Evolutionary conservation across 2,113 vertebrate species (phyloP).

Genomic region (Corynorhinus townsendii): DNA sequence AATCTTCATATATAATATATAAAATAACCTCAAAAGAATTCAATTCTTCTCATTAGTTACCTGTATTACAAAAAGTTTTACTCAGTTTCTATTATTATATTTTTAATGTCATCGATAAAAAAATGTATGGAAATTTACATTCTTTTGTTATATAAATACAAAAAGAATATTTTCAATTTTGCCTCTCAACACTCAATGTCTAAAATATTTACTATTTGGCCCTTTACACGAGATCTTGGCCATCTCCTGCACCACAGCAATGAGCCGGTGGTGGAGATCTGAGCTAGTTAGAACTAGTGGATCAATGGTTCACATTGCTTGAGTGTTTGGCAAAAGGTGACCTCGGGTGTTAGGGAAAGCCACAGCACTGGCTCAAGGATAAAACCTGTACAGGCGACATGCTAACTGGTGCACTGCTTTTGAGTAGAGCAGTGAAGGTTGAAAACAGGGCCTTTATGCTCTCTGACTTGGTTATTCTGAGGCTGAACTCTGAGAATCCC

Average conservation of each 20-base stretch:
- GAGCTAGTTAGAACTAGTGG: background rate
- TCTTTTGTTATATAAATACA: background rate
- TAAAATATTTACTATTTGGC: background rate
- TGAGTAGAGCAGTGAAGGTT: background rate
- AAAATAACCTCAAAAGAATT: background rate
- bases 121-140: background rate
- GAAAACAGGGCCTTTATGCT: background rate
- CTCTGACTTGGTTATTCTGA: background rate
- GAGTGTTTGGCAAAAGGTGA: background rate
- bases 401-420: background rate
- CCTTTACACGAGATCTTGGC: background rate
- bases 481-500: background rate
- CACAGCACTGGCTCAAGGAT: background rate
- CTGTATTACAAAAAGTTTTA: background rate
- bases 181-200: background rate
- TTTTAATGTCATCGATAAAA: constrained; percentile 15
- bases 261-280: background rate
- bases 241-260: background rate
- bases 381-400: background rate
- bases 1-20: background rate
- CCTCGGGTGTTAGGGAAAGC: no score
- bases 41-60: background rate
- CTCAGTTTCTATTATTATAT: background rate
- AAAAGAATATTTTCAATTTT: background rate
- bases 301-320: background rate